Evolutionary conservation across 2,113 vertebrate species (phyloP).

Genomic region (Leucosticte australis): DNA sequence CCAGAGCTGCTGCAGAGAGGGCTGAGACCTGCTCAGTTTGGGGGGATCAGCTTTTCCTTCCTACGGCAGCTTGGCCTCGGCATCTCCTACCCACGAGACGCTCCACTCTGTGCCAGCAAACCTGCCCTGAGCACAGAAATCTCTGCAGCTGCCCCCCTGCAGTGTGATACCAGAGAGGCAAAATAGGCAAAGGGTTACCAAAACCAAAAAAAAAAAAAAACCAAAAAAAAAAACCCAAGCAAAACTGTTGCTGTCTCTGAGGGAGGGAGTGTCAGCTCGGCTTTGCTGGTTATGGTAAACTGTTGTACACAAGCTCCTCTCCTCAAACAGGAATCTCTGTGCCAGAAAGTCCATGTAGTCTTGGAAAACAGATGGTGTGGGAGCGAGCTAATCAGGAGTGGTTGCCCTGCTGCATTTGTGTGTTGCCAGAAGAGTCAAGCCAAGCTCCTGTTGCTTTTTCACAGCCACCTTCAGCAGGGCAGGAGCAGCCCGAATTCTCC

Average conservation of each 20-base stretch:
- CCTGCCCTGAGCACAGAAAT: neutral
- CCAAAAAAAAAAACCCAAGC: neutral
- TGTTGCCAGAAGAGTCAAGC: constrained; percentile 44
- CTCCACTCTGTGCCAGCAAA: neutral
- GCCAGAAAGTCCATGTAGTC: constrained; percentile 50
- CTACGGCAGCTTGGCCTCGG: neutral
- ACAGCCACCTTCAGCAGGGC: constrained; percentile 4
- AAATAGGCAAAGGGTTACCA: constrained; percentile 11
- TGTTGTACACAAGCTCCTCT: constrained; percentile 51
- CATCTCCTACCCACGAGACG: neutral
- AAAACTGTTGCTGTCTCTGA: constrained; percentile 14
- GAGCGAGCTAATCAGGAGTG: constrained; percentile 30
- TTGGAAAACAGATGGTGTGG: constrained; percentile 56
- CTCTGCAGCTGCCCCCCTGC: neutral
- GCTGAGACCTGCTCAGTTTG: neutral
- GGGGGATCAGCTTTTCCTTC: neutral
- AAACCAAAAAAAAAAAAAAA: neutral
- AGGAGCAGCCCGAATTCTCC: neutral
- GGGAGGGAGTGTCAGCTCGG: constrained; percentile 37
- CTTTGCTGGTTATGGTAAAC: constrained; percentile 48
- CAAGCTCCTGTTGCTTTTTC: constrained; percentile 1
- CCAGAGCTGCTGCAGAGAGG: neutral
- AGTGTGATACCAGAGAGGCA: neutral
- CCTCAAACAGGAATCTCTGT: constrained; percentile 29
- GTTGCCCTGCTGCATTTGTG: constrained; percentile 34